Percentiles rank a stretch among this genome's conserved stretches.
Evolutionary conservation across 2,113 vertebrate genomes (phyloP).

Genomic region (Otocyon megalotis): DNA sequence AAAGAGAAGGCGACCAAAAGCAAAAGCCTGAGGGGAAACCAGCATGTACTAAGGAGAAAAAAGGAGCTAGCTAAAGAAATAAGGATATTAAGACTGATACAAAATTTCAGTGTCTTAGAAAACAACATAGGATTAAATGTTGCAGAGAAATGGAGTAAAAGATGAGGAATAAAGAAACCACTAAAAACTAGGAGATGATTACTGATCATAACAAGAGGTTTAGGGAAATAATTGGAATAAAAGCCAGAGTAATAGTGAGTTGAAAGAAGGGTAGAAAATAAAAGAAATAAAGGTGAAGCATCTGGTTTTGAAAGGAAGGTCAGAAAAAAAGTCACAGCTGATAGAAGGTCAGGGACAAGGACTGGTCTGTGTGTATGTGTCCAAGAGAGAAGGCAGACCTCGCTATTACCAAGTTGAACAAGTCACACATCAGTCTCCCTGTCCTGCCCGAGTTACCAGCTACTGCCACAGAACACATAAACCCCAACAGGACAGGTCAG

Average conservation of each 20-base stretch:
- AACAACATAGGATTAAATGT: not conserved
- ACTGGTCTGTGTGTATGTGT: not conserved
- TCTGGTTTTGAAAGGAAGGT: not conserved
- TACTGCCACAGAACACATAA: not conserved
- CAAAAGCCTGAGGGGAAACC: not conserved
- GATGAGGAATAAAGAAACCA: not conserved
- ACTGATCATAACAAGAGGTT: not conserved
- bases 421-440: not conserved
- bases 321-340: not conserved
- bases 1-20: not conserved
- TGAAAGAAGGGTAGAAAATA: not conserved
- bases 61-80: not conserved
- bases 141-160: not conserved
- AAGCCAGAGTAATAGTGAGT: not conserved
- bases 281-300: constrained; percentile 13
- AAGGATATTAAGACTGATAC: not conserved
- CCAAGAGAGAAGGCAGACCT: not conserved
- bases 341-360: not conserved
- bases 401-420: not conserved
- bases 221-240: not conserved
- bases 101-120: not conserved
- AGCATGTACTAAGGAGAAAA: not conserved
- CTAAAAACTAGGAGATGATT: not conserved
- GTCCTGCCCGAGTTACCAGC: not conserved
- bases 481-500: not conserved